Percentiles rank a stretch among this genome's conserved stretches.
These are phyloP conservation scores for Ctenopoma kingsleyae DNA, from an alignment of 2,797 vertebrate species.

Conservation along the genomic window DNA sequence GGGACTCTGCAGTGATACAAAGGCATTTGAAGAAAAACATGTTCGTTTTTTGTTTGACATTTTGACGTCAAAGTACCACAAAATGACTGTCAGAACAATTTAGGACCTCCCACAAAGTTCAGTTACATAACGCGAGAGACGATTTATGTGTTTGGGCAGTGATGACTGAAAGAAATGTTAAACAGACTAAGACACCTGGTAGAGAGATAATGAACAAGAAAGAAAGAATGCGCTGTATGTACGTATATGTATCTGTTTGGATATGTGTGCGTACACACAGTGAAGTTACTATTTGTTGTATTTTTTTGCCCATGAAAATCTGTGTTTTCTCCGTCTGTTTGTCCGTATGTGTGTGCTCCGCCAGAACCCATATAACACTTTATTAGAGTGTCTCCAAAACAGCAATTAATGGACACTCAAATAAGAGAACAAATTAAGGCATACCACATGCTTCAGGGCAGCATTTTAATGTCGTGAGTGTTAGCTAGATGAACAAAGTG, in stretches of 20 bases:
- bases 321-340: background rate
- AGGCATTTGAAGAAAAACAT: constrained; percentile 49
- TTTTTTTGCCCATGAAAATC: background rate
- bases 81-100: constrained; percentile 47
- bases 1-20: constrained; percentile 20
- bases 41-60: constrained; percentile 55
- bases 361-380: background rate
- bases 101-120: constrained; percentile 55
- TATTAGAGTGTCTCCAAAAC: background rate
- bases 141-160: constrained; percentile 12
- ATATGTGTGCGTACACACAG: background rate
- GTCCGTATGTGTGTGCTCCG: background rate
- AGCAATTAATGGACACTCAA: background rate
- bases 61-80: constrained; percentile 57
- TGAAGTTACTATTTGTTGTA: too few relatives aligned
- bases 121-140: constrained; percentile 37
- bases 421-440: background rate
- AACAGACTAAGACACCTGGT: constrained; percentile 36
- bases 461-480: background rate
- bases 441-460: background rate
- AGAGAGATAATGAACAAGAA: constrained; percentile 8
- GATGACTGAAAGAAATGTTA: background rate
- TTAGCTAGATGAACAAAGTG: background rate
- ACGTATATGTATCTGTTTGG: background rate
- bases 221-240: background rate